These are phyloP conservation scores for Gryon sp. DNA, from an alignment of 1,140 invertebrate genomes.

Conservation along the genomic window DNA sequence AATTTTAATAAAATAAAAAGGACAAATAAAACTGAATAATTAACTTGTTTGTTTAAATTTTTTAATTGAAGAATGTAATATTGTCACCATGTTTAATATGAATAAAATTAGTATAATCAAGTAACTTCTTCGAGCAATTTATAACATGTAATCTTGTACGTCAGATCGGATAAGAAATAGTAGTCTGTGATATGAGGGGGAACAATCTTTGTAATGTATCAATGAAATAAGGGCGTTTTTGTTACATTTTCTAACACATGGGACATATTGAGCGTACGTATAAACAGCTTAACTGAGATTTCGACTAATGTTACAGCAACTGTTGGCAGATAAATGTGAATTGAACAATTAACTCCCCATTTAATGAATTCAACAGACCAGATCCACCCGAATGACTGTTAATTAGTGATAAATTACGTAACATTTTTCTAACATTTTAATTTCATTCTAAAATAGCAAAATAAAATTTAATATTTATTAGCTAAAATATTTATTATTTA, in stretches of 20 bases:
- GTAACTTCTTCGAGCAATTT: slow-evolving; percentile 33
- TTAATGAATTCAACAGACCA: slow-evolving; percentile 36
- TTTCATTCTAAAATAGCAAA: too few relatives aligned
- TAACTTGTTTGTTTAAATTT: too few relatives aligned
- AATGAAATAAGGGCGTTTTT: slow-evolving; percentile 43
- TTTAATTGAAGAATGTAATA: too few relatives aligned
- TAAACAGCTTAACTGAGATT: slow-evolving; percentile 53
- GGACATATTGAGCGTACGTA: slow-evolving; percentile 38
- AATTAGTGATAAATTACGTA: too few relatives aligned
- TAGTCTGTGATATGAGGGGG: background rate
- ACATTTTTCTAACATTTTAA: too few relatives aligned
- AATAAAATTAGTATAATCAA: too few relatives aligned
- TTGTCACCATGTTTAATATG: too few relatives aligned
- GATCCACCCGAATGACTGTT: slow-evolving; percentile 64
- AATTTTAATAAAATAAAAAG: too few relatives aligned
- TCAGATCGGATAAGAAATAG: slow-evolving; percentile 16
- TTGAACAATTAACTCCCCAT: slow-evolving; percentile 65
- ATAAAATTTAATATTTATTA: too few relatives aligned
- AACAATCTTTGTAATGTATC: slow-evolving; percentile 37
- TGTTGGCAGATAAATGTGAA: slow-evolving; percentile 39
- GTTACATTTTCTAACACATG: slow-evolving; percentile 49
- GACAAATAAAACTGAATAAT: too few relatives aligned
- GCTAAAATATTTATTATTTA: too few relatives aligned
- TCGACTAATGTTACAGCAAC: slow-evolving; percentile 19
- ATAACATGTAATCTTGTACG: slow-evolving; percentile 33